Evolutionary conservation across 2,888 invertebrate species (phyloP).

Genomic region (Aelia acuminata): DNA sequence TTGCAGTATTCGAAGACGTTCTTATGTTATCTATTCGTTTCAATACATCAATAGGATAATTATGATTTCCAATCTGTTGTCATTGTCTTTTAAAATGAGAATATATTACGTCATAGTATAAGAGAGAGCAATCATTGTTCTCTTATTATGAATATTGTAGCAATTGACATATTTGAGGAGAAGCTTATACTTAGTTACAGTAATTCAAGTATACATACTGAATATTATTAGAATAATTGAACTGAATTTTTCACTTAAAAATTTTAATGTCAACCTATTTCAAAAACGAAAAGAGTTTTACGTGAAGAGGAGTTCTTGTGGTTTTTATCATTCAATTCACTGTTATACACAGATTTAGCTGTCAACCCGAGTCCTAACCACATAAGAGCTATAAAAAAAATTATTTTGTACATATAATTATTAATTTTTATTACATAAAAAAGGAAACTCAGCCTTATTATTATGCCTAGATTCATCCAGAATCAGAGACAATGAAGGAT

Average conservation of each 20-base stretch:
- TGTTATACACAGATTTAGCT: background rate
- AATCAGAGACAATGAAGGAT: background rate
- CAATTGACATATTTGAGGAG: background rate
- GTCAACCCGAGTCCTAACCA: background rate
- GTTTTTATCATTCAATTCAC: too few species aligned
- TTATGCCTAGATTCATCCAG: background rate
- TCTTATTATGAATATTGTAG: background rate
- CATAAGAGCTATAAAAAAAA: background rate
- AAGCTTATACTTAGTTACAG: background rate
- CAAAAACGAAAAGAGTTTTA: too few species aligned
- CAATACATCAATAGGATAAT: conserved; percentile 6
- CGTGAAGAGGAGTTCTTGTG: too few species aligned
- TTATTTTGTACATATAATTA: background rate
- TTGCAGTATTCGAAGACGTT: background rate
- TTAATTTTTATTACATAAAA: too few species aligned
- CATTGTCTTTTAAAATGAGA: background rate
- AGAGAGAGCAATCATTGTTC: background rate
- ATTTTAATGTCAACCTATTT: too few species aligned
- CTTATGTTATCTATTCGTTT: background rate
- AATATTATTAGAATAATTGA: too few species aligned
- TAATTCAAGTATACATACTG: background rate
- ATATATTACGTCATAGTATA: background rate
- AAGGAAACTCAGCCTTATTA: background rate
- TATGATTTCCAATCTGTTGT: background rate
- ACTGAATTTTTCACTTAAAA: too few species aligned